Evolutionary conservation across 2,113 vertebrate species (phyloP).

Genomic region (Protobothrops mucrosquamatus): DNA sequence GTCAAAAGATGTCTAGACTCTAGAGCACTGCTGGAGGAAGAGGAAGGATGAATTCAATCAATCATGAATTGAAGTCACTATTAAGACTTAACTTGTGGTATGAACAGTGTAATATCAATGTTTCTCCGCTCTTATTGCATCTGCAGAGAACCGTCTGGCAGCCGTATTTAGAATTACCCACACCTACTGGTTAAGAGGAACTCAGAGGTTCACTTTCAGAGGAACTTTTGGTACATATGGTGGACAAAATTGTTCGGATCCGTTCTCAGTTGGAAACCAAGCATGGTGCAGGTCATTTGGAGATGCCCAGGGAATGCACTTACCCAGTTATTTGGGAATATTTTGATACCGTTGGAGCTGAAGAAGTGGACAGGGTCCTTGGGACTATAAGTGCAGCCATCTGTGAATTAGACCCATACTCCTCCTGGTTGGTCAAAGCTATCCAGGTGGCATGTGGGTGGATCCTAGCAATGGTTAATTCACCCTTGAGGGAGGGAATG

Average conservation of each 20-base stretch:
- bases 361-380: not conserved
- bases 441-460: not conserved
- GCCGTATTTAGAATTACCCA: not conserved
- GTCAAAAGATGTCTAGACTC: not conserved
- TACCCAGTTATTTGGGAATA: not conserved
- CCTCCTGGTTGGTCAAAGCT: not conserved
- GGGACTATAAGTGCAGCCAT: not conserved
- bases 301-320: not conserved
- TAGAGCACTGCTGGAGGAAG: not conserved
- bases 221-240: not conserved
- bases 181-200: not conserved
- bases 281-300: not conserved
- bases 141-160: not conserved
- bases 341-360: not conserved
- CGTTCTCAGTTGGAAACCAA: not conserved
- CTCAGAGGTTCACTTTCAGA: not conserved
- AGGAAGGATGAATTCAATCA: not conserved
- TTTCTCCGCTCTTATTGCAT: not conserved
- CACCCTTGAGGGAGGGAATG: not conserved
- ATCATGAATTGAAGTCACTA: not conserved
- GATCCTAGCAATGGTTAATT: not conserved
- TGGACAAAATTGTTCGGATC: not conserved
- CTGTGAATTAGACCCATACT: not conserved
- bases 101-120: not conserved
- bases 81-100: not conserved